phyloP scores from a whole-genome alignment of 2,888 invertebrate genomes.

The Andrena camellia region DNA sequence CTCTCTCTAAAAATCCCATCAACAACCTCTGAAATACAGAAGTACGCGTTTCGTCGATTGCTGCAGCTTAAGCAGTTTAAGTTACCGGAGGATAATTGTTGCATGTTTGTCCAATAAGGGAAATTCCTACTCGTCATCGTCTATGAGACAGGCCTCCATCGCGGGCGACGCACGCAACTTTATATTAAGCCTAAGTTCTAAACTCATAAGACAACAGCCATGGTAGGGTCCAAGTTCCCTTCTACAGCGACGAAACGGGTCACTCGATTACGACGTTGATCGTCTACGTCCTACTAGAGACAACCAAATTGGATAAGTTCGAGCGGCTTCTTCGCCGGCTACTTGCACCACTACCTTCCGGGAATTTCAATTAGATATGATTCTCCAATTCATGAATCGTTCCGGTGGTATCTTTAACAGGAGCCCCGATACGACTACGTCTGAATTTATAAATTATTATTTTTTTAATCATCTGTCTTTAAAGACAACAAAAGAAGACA shows the following conservation, averaged over 20 bases:
- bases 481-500: too few species aligned
- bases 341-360: slow-evolving; percentile 61
- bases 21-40: not conserved
- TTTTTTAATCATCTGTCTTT: too few species aligned
- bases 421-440: not conserved
- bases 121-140: slow-evolving; percentile 44
- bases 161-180: slow-evolving; percentile 70
- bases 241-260: slow-evolving; percentile 75
- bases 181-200: slow-evolving; percentile 78
- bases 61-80: not conserved
- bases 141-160: slow-evolving; percentile 60
- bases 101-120: not conserved
- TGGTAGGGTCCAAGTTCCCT: slow-evolving; percentile 69
- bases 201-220: slow-evolving; percentile 81
- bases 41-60: not conserved
- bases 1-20: not conserved
- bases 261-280: slow-evolving; percentile 82
- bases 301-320: slow-evolving; percentile 81
- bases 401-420: not conserved
- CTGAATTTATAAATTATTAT: too few species aligned
- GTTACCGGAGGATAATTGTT: not conserved
- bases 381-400: slow-evolving; percentile 51
- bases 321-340: slow-evolving; percentile 74
- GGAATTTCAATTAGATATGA: slow-evolving; percentile 55
- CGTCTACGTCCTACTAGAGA: slow-evolving; percentile 72